These are phyloP conservation scores for Ormyrus pomaceus DNA, from an alignment of 2,888 invertebrate genomes.

Conservation along the genomic window DNA sequence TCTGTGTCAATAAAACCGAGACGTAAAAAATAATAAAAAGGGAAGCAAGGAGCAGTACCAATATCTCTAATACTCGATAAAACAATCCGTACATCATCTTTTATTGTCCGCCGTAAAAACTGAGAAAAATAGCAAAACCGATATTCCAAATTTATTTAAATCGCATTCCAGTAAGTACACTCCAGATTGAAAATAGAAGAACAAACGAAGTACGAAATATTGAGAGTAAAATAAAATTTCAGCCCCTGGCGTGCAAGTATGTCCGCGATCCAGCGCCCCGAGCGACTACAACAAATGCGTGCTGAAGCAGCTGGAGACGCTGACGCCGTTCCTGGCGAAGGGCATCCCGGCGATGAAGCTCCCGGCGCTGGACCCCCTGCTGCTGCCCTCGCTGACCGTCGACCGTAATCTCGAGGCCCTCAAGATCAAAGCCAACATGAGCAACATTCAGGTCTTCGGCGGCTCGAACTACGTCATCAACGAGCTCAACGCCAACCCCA, in stretches of 20 bases:
- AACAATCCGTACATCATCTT: too few relatives aligned
- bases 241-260: constrained; percentile 70
- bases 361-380: constrained; percentile 85
- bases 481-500: constrained; percentile 75
- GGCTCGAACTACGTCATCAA: constrained; percentile 82
- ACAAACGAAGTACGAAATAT: background rate
- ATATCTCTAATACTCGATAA: too few relatives aligned
- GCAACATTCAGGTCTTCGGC: constrained; percentile 82
- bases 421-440: constrained; percentile 83
- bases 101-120: too few relatives aligned
- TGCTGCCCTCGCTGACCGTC: constrained; percentile 82
- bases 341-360: constrained; percentile 85
- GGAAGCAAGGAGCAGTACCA: too few relatives aligned
- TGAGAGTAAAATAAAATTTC: constrained; percentile 44
- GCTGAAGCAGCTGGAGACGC: constrained; percentile 79
- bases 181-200: too few relatives aligned
- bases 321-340: constrained; percentile 79
- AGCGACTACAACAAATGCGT: constrained; percentile 77
- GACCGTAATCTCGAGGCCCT: constrained; percentile 85
- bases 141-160: too few relatives aligned
- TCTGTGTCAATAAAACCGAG: background rate
- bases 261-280: constrained; percentile 62
- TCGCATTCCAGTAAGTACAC: too few relatives aligned
- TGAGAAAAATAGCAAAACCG: too few relatives aligned
- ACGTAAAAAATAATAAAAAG: too few relatives aligned